Conservation (phyloP, 2,797 vertebrate species). For the Microhierax caerulescens region DNA sequence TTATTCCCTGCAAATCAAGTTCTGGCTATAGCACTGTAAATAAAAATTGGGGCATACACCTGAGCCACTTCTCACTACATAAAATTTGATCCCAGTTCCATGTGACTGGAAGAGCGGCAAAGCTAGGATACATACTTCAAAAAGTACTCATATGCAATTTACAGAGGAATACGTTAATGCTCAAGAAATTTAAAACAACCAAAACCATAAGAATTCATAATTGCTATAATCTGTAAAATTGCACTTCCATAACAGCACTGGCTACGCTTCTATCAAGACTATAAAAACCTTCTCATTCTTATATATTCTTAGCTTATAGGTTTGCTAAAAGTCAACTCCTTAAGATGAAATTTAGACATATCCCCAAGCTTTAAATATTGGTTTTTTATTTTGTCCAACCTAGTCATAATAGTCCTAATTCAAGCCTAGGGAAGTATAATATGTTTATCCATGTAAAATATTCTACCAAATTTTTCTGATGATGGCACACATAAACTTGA, state of each 20-base stretch:
- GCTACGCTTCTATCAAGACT: not conserved
- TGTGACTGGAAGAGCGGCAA: not conserved
- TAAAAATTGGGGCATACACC: conserved; percentile 14
- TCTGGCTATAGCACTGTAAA: conserved; percentile 13
- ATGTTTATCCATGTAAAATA: not conserved
- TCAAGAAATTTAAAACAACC: not conserved
- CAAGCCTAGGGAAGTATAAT: not conserved
- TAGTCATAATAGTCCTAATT: not conserved
- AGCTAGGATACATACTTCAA: not conserved
- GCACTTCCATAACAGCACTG: not conserved
- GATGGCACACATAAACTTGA: not conserved
- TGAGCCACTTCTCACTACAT: not conserved
- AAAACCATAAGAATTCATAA: not conserved
- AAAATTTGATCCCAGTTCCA: conserved; percentile 15
- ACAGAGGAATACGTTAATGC: not conserved
- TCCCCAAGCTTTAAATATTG: not conserved
- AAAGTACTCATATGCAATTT: not conserved
- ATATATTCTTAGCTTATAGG: not conserved
- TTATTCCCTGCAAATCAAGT: conserved; percentile 17
- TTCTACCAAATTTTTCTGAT: not conserved
- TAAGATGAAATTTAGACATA: not conserved
- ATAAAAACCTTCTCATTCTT: not conserved
- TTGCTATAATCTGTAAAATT: not conserved
- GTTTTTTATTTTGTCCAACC: not conserved
- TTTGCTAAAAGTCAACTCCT: not conserved